phyloP scores from a whole-genome alignment of 1,140 invertebrate genomes.

The Marisa cornuarietis region DNA sequence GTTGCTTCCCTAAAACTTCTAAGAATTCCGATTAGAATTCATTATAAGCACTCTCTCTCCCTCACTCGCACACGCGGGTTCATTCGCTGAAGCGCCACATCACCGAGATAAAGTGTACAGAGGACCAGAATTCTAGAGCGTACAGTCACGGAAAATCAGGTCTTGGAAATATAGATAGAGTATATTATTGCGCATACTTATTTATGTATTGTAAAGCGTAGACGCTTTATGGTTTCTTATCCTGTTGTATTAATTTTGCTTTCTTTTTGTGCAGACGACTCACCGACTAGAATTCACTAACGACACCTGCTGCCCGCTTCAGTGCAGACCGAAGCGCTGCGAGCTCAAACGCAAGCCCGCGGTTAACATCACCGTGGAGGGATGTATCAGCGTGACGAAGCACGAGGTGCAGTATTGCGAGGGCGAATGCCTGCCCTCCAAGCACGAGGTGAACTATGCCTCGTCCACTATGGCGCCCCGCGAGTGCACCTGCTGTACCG shows the following conservation, averaged over 20 bases:
- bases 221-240: background rate
- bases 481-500: constrained; percentile 2
- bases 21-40: background rate
- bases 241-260: background rate
- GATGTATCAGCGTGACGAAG: background rate
- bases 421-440: constrained; percentile 1
- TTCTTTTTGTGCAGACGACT: background rate
- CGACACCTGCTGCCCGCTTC: constrained; percentile 2
- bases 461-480: background rate
- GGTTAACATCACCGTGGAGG: background rate
- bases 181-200: background rate
- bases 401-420: constrained; percentile 7
- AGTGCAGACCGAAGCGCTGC: background rate
- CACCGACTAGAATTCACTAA: constrained; percentile 2
- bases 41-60: background rate
- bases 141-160: background rate
- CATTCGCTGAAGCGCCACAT: background rate
- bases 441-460: background rate
- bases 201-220: background rate
- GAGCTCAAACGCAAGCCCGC: background rate
- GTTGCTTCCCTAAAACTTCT: background rate
- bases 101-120: background rate
- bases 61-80: background rate
- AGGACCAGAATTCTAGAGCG: too few species aligned
- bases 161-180: background rate